phyloP scores from a whole-genome alignment of 2,113 vertebrate species.

The Nesogale talazaci region DNA sequence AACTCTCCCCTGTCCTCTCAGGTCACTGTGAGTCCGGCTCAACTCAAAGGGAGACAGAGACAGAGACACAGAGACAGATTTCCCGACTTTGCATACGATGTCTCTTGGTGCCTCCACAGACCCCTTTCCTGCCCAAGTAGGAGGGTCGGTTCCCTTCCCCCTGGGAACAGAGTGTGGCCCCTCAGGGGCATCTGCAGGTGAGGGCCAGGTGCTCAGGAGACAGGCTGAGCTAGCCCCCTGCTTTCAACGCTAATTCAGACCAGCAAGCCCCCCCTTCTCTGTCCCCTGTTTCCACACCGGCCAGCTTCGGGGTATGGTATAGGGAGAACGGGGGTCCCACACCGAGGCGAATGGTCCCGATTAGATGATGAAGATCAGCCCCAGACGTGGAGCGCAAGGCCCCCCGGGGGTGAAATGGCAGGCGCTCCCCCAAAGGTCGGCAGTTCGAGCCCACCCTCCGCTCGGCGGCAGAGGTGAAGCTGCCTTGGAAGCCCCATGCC shows the following conservation, averaged over 20 bases:
- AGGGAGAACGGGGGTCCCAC: not conserved
- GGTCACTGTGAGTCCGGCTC: too few species aligned
- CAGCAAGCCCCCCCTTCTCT: not conserved
- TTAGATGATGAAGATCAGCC: not conserved
- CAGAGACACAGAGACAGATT: too few species aligned
- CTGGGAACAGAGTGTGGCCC: not conserved
- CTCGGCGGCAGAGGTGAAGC: too few species aligned
- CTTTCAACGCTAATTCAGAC: rapidly evolving
- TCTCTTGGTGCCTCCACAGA: too few species aligned
- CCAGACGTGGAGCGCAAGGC: too few species aligned
- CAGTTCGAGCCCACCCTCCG: not conserved
- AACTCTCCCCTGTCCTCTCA: too few species aligned
- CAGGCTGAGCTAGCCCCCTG: not conserved
- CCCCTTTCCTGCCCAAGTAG: not conserved
- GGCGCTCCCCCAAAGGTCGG: not conserved
- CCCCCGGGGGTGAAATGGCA: not conserved
- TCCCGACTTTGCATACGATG: too few species aligned
- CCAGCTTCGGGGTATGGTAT: too few species aligned
- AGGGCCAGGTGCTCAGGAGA: not conserved
- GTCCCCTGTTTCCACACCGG: not conserved
- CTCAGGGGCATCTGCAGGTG: not conserved
- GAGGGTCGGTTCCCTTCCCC: not conserved
- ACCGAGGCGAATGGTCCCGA: rapidly evolving
- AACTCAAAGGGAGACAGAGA: too few species aligned
- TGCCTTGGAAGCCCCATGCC: too few species aligned